phyloP scores from a whole-genome alignment of 2,113 vertebrate genomes.

The Apus apus region DNA sequence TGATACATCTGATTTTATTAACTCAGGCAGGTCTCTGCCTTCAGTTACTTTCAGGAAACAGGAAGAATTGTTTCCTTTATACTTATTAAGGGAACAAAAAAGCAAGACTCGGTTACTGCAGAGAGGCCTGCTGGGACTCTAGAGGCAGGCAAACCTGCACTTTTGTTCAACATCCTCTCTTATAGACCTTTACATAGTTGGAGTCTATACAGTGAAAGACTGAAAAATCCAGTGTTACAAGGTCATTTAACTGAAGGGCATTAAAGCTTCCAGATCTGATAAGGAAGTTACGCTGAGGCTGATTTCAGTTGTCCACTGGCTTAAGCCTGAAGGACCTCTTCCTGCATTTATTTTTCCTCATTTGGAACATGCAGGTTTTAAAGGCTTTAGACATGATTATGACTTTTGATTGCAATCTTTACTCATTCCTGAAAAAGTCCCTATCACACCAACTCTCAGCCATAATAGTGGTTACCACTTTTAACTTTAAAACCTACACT shows the following conservation, averaged over 20 bases:
- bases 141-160: background rate
- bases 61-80: background rate
- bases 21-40: background rate
- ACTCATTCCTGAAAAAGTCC: background rate
- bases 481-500: background rate
- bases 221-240: background rate
- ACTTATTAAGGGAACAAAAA: background rate
- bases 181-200: background rate
- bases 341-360: background rate
- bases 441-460: background rate
- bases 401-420: background rate
- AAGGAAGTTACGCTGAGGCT: background rate
- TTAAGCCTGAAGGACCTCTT: background rate
- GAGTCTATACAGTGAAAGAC: background rate
- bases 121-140: background rate
- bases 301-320: slow-evolving; percentile 11
- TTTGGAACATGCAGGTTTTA: background rate
- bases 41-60: background rate
- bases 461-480: background rate
- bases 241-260: slow-evolving; percentile 23
- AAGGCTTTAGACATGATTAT: slow-evolving; percentile 4
- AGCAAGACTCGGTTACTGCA: background rate
- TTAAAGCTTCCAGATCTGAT: slow-evolving; percentile 34
- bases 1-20: background rate
- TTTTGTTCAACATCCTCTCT: background rate